These are phyloP conservation scores for Marronus borbonicus DNA, from an alignment of 2,888 invertebrate species.

Conservation along the genomic window DNA sequence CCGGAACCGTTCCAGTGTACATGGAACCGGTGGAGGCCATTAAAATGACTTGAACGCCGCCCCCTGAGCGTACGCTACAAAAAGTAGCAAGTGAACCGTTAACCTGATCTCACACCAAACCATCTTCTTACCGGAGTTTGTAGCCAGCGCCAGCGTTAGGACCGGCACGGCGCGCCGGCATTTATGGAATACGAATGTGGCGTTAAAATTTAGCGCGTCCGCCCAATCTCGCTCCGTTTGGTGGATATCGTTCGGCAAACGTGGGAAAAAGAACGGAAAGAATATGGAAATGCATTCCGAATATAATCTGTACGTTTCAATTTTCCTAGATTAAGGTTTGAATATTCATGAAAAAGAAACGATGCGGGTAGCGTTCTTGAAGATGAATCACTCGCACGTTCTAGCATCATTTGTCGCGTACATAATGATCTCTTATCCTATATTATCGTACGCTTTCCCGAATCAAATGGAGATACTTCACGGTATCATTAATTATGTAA, in stretches of 20 bases:
- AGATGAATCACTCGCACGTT: conserved; percentile 11
- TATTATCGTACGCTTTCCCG: background rate
- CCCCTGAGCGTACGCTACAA: background rate
- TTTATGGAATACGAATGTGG: conserved; percentile 21
- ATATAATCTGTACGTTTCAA: conserved; percentile 42
- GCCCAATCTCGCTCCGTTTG: background rate
- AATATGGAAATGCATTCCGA: conserved; percentile 35
- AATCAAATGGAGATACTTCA: background rate
- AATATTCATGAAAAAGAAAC: conserved; percentile 19
- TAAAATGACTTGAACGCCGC: conserved; percentile 23
- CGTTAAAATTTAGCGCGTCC: conserved; percentile 13
- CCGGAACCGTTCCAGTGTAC: conserved; percentile 25
- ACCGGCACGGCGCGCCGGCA: background rate
- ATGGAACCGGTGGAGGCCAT: background rate
- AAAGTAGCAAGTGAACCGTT: conserved; percentile 26
- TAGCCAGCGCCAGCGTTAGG: background rate
- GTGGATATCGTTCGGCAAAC: background rate
- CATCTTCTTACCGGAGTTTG: conserved; percentile 18
- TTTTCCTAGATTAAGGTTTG: conserved; percentile 39
- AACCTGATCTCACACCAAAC: conserved; percentile 18
- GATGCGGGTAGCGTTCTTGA: background rate
- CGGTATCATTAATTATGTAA: background rate
- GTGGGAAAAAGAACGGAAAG: conserved; percentile 6
- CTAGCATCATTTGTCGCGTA: background rate
- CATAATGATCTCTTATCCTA: background rate